phyloP scores from a whole-genome alignment of 2,888 invertebrate genomes.

The Limnephilus auricula region DNA sequence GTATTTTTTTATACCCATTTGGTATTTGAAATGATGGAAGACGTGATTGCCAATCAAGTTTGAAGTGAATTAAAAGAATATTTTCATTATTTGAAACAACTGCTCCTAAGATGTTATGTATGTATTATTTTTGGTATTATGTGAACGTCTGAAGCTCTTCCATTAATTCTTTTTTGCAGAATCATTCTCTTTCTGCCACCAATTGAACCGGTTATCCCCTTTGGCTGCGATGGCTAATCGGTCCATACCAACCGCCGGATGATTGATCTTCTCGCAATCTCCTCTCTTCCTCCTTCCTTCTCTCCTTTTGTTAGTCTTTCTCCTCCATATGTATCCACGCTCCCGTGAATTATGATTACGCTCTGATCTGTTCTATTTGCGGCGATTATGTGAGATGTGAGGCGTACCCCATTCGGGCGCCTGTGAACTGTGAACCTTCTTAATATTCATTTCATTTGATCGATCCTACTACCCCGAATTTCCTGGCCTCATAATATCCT shows the following conservation, averaged over 20 bases:
- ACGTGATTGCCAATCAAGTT: too few species aligned
- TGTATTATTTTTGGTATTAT: background rate
- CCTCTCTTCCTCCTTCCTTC: background rate
- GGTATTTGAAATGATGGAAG: too few species aligned
- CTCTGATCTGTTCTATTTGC: conserved; percentile 12
- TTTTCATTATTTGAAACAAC: too few species aligned
- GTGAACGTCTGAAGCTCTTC: background rate
- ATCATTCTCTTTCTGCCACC: conserved; percentile 14
- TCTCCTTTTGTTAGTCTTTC: conserved; percentile 4
- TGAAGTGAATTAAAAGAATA: too few species aligned
- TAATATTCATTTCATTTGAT: background rate
- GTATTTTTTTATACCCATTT: too few species aligned
- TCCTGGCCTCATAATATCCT: background rate
- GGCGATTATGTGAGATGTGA: background rate
- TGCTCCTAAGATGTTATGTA: too few species aligned
- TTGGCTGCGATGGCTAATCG: conserved; percentile 26
- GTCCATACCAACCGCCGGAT: conserved; percentile 7
- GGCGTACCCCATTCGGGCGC: background rate
- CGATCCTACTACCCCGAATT: background rate
- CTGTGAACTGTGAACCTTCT: background rate
- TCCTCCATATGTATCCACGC: conserved; percentile 31
- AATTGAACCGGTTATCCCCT: background rate
- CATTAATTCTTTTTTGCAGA: background rate
- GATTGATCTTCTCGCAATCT: conserved; percentile 33
- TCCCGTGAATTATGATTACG: conserved; percentile 32